These are phyloP conservation scores for Oryzaephilus surinamensis DNA, from an alignment of 1,140 invertebrate genomes.

Conservation along the genomic window DNA sequence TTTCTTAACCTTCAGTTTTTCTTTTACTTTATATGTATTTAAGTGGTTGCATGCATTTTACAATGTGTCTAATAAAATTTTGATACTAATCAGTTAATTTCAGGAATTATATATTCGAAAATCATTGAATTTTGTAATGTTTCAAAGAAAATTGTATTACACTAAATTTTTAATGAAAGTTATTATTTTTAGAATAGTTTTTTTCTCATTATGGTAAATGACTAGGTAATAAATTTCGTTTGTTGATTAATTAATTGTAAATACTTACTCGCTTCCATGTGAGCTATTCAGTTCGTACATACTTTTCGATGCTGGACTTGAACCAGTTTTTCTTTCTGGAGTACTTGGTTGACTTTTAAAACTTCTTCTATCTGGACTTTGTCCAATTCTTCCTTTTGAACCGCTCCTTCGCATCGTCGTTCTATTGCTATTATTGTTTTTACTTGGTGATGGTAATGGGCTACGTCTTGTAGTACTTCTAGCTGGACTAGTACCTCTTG, in stretches of 20 bases:
- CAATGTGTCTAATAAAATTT: no score
- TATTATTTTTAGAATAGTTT: neutral
- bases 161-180: no score
- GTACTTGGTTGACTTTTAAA: constrained; percentile 8
- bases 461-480: constrained; percentile 10
- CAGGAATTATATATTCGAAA: no score
- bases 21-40: no score
- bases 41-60: no score
- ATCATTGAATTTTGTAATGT: no score
- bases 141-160: no score
- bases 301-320: constrained; percentile 22
- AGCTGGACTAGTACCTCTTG: constrained; percentile 24
- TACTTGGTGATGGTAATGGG: constrained; percentile 8
- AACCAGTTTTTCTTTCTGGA: constrained; percentile 23
- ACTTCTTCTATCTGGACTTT: constrained; percentile 15
- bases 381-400: constrained; percentile 5
- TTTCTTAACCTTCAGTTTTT: no score
- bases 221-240: neutral
- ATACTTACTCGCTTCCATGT: constrained; percentile 36
- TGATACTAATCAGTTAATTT: no score
- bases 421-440: neutral
- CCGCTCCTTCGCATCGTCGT: neutral
- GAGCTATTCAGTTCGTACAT: constrained; percentile 21
- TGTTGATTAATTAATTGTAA: neutral
- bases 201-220: neutral